Conservation (phyloP, 2,113 vertebrate species). For the Riparia riparia region DNA sequence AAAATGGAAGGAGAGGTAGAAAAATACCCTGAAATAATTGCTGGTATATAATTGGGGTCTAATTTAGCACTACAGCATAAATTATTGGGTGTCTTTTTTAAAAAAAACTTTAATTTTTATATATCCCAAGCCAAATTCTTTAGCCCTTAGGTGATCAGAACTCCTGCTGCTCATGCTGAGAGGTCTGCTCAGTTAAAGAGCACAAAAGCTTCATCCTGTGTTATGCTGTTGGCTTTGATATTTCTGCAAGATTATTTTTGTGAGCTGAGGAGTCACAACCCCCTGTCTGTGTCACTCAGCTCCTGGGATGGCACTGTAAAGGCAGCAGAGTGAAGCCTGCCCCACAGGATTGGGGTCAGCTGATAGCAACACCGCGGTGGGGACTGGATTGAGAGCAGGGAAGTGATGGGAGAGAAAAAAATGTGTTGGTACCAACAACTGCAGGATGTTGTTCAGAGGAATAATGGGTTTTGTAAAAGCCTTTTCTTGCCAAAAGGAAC, state of each 20-base stretch:
- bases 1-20: neutral
- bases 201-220: neutral
- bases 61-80: neutral
- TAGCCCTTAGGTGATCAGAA: neutral
- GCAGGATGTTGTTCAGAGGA: neutral
- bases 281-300: neutral
- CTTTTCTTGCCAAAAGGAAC: neutral
- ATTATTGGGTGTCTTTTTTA: neutral
- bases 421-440: neutral
- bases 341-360: neutral
- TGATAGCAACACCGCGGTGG: fast-evolving
- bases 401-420: neutral
- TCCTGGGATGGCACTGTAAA: neutral
- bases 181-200: neutral
- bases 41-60: neutral
- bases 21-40: neutral
- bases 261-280: neutral
- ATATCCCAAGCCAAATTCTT: neutral
- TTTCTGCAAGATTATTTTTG: neutral
- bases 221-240: neutral
- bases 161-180: neutral
- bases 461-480: neutral
- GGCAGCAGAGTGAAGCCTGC: neutral
- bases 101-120: neutral
- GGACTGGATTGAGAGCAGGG: neutral